A percentile compares a stretch with the other conserved stretches of the same genome.
phyloP scores from a whole-genome alignment of 2,113 vertebrate species.

The Limanda limanda region DNA sequence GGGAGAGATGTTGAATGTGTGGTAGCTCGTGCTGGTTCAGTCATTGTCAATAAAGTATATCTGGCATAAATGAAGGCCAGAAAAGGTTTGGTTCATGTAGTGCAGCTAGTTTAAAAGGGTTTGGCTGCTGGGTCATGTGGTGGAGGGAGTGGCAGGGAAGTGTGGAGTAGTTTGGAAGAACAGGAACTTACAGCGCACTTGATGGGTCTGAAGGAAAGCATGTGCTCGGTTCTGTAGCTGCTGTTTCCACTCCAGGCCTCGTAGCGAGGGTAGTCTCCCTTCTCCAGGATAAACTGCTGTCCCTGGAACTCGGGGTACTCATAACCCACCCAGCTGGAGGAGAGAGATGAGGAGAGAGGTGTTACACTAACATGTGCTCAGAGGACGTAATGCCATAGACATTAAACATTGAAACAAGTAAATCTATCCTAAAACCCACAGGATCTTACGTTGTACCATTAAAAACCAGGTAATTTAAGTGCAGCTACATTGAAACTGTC shows the following conservation, averaged over 20 bases:
- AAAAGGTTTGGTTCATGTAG: not conserved
- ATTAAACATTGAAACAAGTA: not conserved
- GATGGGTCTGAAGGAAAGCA: constrained; percentile 95
- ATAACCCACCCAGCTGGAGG: constrained; percentile 90
- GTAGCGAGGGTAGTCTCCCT: constrained; percentile 94
- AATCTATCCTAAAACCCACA: not conserved
- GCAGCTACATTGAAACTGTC: constrained; percentile 10
- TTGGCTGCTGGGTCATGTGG: not conserved
- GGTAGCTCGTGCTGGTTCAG: not conserved
- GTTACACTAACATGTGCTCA: not conserved
- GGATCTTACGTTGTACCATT: not conserved
- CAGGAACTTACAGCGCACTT: constrained; percentile 89
- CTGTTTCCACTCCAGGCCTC: constrained; percentile 96
- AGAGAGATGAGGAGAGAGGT: not conserved
- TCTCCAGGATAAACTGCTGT: constrained; percentile 98
- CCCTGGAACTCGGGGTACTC: constrained; percentile 97
- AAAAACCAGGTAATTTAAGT: not conserved
- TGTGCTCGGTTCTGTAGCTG: constrained; percentile 92
- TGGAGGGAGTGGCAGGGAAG: not conserved
- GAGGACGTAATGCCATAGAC: not conserved
- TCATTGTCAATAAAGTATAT: too few relatives aligned
- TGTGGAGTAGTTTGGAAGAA: not conserved
- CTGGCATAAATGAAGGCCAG: not conserved
- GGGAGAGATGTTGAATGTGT: not conserved
- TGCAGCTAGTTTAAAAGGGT: not conserved